Conservation (phyloP, 2,113 vertebrate genomes). For the Pterocles burchelli region DNA sequence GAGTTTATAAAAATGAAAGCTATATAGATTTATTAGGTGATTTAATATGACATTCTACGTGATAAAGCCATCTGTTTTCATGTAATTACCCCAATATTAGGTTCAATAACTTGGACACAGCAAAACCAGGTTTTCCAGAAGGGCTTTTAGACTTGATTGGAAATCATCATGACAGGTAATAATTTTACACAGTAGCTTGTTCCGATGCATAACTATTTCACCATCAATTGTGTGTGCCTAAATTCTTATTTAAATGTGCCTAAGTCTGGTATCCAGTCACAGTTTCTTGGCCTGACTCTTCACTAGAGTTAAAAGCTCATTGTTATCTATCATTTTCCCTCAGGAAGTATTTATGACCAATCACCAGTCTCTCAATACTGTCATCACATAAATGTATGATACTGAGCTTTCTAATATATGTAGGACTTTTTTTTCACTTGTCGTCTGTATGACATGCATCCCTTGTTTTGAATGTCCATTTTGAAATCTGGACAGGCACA, state of each 20-base stretch:
- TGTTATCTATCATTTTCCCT: not conserved
- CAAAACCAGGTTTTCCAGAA: not conserved
- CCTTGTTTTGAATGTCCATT: not conserved
- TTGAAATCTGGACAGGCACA: not conserved
- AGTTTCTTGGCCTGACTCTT: not conserved
- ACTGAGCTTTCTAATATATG: not conserved
- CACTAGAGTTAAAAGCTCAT: not conserved
- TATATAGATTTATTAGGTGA: not conserved
- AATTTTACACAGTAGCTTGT: not conserved
- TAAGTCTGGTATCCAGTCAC: not conserved
- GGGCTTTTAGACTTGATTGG: not conserved
- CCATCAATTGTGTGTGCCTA: not conserved
- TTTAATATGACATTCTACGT: not conserved
- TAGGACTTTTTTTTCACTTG: not conserved
- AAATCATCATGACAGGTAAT: not conserved
- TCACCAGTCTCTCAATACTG: not conserved
- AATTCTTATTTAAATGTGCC: not conserved
- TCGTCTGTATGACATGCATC: not conserved
- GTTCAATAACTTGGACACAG: not conserved
- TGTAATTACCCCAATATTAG: not conserved
- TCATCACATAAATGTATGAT: not conserved
- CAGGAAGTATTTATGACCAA: not conserved
- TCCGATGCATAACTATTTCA: not conserved
- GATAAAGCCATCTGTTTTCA: not conserved
- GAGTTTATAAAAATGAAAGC: not conserved